Conservation (phyloP, 2,797 vertebrate species). For the Delichon dasypus region DNA sequence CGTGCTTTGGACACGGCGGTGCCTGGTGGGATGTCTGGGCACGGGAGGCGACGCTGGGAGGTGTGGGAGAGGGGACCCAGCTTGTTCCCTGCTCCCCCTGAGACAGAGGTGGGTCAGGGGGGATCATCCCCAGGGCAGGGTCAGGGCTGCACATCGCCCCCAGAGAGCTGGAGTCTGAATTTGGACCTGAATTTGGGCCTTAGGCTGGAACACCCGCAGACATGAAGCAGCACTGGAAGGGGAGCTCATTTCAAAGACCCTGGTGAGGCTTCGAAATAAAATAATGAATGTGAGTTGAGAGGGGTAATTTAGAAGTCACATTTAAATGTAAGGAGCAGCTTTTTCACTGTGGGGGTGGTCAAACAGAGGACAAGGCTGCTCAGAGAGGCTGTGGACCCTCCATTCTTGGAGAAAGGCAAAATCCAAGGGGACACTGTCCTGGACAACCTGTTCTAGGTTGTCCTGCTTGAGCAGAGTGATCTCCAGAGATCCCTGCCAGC, state of each 20-base stretch:
- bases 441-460: neutral
- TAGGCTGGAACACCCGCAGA: neutral
- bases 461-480: neutral
- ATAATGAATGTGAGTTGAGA: neutral
- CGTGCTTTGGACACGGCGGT: rapidly evolving
- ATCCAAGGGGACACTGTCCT: rapidly evolving
- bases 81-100: neutral
- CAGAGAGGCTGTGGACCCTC: neutral
- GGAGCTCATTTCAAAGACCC: neutral
- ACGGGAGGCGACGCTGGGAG: neutral
- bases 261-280: neutral
- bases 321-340: neutral
- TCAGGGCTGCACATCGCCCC: neutral
- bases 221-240: neutral
- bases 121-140: neutral
- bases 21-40: neutral
- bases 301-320: neutral
- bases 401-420: neutral
- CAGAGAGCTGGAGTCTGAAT: neutral
- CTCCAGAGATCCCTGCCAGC: neutral
- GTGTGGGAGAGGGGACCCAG: neutral
- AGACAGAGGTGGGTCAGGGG: neutral
- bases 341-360: neutral
- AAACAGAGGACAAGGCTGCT: neutral
- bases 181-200: neutral